Evolutionary conservation across 2,797 vertebrate species (phyloP), one percentile per base, ranked within the genome.

Genomic region (Loriculus beryllinus): DNA sequence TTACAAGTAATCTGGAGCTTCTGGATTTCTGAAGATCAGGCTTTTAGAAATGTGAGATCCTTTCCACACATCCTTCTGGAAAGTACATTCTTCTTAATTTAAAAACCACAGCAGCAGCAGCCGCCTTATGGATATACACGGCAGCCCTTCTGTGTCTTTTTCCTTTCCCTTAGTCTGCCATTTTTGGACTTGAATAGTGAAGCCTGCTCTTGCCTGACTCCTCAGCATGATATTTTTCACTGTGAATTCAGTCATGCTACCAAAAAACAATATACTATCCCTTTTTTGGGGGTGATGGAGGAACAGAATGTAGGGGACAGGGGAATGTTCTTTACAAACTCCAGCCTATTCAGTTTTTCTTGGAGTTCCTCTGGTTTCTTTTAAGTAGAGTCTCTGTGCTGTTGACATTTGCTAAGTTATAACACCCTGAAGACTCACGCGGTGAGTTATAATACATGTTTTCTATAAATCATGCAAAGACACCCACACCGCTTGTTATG

Each of bases 11-110:
- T 35, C 40, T 86, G 47, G 78, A 86, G 69, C 40, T 83, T 68
- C 68, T 89, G 75, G 35, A 75, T 84, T 95, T 96, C 63, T 95
- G 86, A 78, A 91, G 93, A 90, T 56, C 72, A 56, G 62, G 9
- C 42, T 75, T 87, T 90, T 71, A 90, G 67, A 92, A 95, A 88
- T 0, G 3, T 69, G 82, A 65, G 69, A 75, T 85, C 94, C 69
- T 91, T 89, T 94, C 87, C 82, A 83, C 37, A 59, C 12, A 39
- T 56, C 74, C 69, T 90, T 94, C 89, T 94, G 93, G 79, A 93
- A 95, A 91, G 71, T 78, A 88, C 69, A 82, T 96, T 89, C 51
- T 74, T 85, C 84, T 49, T 37, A 90, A 89, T 72, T 83, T 51
- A 86, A 96, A 96, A 95, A 76, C 52, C 31, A 1, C 95, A 89